Evolutionary conservation across 2,888 invertebrate species (phyloP).

Genomic region (Oxyscelio sp.): DNA sequence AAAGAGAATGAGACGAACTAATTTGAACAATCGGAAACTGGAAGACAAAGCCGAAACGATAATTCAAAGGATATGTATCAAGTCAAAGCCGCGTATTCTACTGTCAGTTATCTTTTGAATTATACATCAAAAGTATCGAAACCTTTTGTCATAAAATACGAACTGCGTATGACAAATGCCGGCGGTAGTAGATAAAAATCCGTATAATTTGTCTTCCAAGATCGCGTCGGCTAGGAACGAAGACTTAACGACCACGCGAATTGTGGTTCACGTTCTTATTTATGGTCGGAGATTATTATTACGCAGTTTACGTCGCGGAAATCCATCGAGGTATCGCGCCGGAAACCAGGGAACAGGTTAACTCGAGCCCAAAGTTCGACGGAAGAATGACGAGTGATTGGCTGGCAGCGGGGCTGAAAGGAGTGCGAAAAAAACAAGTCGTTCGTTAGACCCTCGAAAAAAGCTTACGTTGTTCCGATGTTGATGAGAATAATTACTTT

Average conservation of each 20-base stretch:
- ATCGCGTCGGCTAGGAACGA: constrained; percentile 41
- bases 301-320: constrained; percentile 4
- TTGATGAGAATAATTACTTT: constrained; percentile 67
- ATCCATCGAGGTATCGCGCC: background rate
- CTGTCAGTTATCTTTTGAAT: constrained; percentile 69
- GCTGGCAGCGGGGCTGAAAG: background rate
- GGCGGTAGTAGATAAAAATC: constrained; percentile 34
- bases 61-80: constrained; percentile 73
- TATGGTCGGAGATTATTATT: constrained; percentile 35
- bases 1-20: constrained; percentile 62
- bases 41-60: constrained; percentile 72
- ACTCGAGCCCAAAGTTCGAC: constrained; percentile 41
- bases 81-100: constrained; percentile 67
- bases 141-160: constrained; percentile 67
- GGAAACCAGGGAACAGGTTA: constrained; percentile 13
- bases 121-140: constrained; percentile 73
- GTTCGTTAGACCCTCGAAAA: constrained; percentile 31
- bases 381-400: constrained; percentile 45
- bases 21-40: constrained; percentile 67
- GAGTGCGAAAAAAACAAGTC: background rate
- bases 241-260: constrained; percentile 27
- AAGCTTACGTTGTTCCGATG: constrained; percentile 30
- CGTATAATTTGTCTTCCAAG: constrained; percentile 45
- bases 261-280: constrained; percentile 18
- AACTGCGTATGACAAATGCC: constrained; percentile 53